Conservation (phyloP, 2,888 invertebrate genomes). For the Proisotoma minuta region DNA sequence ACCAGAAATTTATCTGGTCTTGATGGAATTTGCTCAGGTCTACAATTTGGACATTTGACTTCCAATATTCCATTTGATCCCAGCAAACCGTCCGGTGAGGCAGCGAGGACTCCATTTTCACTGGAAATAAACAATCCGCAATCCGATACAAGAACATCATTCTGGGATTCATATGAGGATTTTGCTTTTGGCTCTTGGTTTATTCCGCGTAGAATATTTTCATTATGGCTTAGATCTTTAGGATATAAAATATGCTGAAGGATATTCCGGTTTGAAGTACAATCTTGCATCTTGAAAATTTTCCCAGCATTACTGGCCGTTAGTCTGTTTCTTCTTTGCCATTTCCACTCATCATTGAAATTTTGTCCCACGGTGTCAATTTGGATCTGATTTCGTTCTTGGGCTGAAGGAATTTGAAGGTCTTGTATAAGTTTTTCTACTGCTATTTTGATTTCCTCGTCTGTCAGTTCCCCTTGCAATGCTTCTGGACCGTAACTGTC, state of each 20-base stretch:
- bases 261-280: not conserved
- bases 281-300: not conserved
- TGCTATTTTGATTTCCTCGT: not conserved
- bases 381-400: not conserved
- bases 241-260: slow-evolving; percentile 5
- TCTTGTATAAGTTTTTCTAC: not conserved
- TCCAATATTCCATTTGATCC: slow-evolving; percentile 15
- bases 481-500: not conserved
- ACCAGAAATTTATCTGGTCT: not conserved
- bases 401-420: not conserved
- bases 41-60: slow-evolving; percentile 13
- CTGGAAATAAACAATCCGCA: slow-evolving; percentile 23
- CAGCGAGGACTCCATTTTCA: slow-evolving; percentile 25
- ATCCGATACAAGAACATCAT: not conserved
- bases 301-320: not conserved
- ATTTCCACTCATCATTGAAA: slow-evolving; percentile 1
- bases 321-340: not conserved
- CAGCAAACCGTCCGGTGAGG: slow-evolving; percentile 29
- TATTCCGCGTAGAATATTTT: slow-evolving; percentile 3
- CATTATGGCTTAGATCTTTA: not conserved
- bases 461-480: not conserved
- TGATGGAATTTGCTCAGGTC: not conserved
- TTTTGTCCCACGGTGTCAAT: not conserved
- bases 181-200: slow-evolving; percentile 14
- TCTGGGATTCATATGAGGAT: slow-evolving; percentile 10